Conservation (phyloP, 2,113 vertebrate species). For the Atrichornis clamosus region DNA sequence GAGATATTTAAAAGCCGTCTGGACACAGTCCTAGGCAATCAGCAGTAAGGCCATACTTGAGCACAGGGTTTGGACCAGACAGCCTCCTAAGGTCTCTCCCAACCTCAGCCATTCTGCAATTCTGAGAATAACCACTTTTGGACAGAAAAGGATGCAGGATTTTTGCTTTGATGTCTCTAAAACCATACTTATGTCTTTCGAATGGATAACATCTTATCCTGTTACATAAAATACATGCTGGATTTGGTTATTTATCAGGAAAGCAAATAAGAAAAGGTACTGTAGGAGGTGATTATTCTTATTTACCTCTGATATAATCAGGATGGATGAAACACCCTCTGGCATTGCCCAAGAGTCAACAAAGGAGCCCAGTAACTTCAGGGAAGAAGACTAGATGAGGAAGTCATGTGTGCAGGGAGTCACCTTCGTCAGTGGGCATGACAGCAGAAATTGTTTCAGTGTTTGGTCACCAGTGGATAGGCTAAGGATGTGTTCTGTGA, state of each 20-base stretch:
- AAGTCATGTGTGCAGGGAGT: background rate
- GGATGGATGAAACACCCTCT: background rate
- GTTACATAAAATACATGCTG: background rate
- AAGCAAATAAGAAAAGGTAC: background rate
- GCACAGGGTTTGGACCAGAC: fast-evolving
- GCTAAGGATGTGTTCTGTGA: background rate
- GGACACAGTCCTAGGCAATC: background rate
- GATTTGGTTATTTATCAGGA: background rate
- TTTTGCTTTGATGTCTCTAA: background rate
- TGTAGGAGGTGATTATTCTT: background rate
- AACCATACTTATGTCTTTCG: background rate
- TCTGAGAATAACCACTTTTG: background rate
- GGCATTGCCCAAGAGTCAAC: background rate
- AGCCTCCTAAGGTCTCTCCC: background rate
- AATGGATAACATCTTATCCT: background rate
- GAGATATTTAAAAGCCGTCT: background rate
- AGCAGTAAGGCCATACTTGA: background rate
- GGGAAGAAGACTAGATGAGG: background rate
- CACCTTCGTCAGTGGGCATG: background rate
- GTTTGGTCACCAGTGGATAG: background rate
- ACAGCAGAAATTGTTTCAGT: background rate
- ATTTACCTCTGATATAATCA: background rate
- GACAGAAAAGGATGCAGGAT: background rate
- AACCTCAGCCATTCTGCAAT: background rate
- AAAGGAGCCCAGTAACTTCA: background rate